These are phyloP conservation scores for Tachina grossa DNA, from an alignment of 2,888 invertebrate species.

Conservation along the genomic window DNA sequence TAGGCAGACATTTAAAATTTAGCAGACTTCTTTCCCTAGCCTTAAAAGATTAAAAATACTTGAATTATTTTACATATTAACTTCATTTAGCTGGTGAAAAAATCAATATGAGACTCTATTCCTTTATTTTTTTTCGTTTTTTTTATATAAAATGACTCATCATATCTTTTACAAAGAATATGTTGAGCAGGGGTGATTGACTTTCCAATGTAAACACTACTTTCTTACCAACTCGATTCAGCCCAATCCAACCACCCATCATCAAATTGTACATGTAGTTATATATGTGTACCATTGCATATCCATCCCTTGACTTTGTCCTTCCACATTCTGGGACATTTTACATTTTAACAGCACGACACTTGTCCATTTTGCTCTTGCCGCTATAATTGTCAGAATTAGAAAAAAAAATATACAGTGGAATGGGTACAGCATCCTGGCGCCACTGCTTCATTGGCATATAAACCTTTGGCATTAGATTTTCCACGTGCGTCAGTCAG, in stretches of 20 bases:
- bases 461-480: neutral
- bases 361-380: constrained; percentile 21
- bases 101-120: constrained; percentile 65
- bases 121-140: constrained; percentile 39
- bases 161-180: constrained; percentile 34
- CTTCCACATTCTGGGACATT: neutral
- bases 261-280: neutral
- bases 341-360: constrained; percentile 18
- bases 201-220: constrained; percentile 52
- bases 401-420: neutral
- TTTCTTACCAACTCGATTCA: constrained; percentile 1
- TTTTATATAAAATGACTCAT: constrained; percentile 64
- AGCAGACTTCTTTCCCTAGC: neutral
- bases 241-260: constrained; percentile 44
- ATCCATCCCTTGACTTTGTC: constrained; percentile 8
- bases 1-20: neutral
- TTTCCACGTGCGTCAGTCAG: neutral
- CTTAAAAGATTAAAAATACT: constrained; percentile 3
- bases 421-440: constrained; percentile 58
- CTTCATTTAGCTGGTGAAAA: constrained; percentile 55
- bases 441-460: neutral
- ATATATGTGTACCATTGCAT: neutral
- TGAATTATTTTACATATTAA: constrained; percentile 11
- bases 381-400: constrained; percentile 28
- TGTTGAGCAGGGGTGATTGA: constrained; percentile 66